Conservation (phyloP, 37 sponge, comb jelly and placozoan species). For the Hormiphora californensis region DNA sequence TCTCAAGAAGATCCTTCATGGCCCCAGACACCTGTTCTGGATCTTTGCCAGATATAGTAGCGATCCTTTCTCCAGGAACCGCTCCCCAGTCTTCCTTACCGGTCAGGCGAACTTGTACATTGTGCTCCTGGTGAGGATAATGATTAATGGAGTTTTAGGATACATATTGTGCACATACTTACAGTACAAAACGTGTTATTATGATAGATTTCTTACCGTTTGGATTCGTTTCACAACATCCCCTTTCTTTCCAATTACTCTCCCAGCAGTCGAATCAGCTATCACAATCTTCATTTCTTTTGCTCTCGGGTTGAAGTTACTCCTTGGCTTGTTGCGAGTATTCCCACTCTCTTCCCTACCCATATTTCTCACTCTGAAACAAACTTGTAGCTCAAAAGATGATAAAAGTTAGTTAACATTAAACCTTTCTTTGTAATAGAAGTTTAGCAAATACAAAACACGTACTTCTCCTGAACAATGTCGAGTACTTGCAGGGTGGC, state of each 20-base stretch:
- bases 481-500: background rate
- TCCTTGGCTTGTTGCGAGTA: background rate
- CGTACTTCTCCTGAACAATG: background rate
- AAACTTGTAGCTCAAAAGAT: background rate
- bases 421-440: background rate
- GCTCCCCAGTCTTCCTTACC: constrained; percentile 5
- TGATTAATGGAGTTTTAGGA: too few relatives aligned
- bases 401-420: background rate
- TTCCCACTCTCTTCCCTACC: background rate
- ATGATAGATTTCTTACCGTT: background rate
- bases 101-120: background rate
- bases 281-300: constrained; percentile 39
- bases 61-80: constrained; percentile 18
- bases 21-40: background rate
- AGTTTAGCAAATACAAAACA: background rate
- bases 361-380: background rate
- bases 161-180: too few relatives aligned
- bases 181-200: background rate
- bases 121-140: constrained; percentile 15
- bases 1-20: background rate
- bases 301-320: background rate
- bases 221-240: constrained; percentile 29
- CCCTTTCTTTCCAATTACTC: constrained; percentile 44
- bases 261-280: constrained; percentile 39
- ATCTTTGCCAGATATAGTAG: constrained; percentile 14